Percentiles rank a stretch among this genome's conserved stretches.
Conservation (phyloP, 2,888 invertebrate genomes). For the Lepidocyrtinus sp. region DNA sequence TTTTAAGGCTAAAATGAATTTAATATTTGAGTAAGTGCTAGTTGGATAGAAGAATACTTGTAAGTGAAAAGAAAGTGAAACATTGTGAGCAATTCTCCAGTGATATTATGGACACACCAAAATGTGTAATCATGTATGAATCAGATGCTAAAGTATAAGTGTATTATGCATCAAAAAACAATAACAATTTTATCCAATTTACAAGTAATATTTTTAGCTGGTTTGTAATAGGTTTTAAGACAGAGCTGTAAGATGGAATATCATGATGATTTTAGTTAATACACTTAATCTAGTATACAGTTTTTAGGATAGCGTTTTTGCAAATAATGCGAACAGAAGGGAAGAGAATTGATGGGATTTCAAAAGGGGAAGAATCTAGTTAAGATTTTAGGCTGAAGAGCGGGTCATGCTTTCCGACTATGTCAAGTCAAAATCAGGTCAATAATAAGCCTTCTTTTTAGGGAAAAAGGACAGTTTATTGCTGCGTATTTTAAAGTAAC, state of each 20-base stretch:
- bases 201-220: neutral
- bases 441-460: neutral
- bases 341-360: neutral
- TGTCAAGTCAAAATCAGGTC: neutral
- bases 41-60: neutral
- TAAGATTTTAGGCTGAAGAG: neutral
- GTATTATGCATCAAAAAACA: conserved; percentile 1
- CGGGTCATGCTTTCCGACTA: conserved; percentile 7
- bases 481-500: neutral
- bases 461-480: neutral
- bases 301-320: no score
- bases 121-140: conserved; percentile 57
- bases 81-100: conserved; percentile 68
- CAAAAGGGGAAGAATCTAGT: neutral
- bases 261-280: no score
- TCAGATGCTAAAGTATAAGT: neutral
- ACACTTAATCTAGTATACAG: no score
- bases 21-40: neutral
- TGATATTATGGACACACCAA: conserved; percentile 66
- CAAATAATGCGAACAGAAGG: no score
- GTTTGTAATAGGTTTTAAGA: neutral
- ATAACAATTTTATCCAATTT: neutral
- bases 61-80: conserved; percentile 45
- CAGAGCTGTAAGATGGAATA: no score
- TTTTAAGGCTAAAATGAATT: neutral